Evolutionary conservation across 2,113 vertebrate genomes (phyloP).

Genomic region (Caretta caretta): DNA sequence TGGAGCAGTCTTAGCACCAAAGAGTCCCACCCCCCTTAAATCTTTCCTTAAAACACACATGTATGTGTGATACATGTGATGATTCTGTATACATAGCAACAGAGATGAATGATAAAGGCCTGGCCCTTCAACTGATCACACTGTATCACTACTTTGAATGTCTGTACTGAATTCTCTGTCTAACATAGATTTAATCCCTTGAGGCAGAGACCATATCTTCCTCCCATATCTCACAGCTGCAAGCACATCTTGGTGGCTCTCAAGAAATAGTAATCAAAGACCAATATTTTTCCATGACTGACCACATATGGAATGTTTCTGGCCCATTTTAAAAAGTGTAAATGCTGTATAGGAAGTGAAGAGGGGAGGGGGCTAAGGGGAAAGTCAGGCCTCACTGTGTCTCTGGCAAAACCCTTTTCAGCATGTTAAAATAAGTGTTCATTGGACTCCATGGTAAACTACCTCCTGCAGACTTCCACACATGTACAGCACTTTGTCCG

Average conservation of each 20-base stretch:
- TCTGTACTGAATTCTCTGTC: background rate
- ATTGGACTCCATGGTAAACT: conserved; percentile 22
- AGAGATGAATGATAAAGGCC: conserved; percentile 31
- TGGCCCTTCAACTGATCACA: conserved; percentile 28
- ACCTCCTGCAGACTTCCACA: background rate
- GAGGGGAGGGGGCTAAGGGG: conserved; percentile 13
- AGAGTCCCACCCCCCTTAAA: background rate
- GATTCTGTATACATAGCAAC: conserved; percentile 16
- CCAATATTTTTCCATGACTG: conserved; percentile 11
- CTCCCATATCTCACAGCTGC: background rate
- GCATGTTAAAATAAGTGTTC: conserved; percentile 28
- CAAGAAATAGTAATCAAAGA: conserved; percentile 42
- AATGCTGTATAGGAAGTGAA: conserved; percentile 31
- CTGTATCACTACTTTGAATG: conserved; percentile 34
- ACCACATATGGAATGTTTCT: conserved; percentile 31
- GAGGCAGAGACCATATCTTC: background rate
- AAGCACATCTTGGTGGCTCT: conserved; percentile 14
- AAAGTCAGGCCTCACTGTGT: background rate
- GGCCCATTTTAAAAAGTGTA: conserved; percentile 15
- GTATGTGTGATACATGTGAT: background rate
- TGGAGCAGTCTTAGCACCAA: background rate
- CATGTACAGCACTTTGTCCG: background rate
- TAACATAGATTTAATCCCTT: conserved; percentile 7
- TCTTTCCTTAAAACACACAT: conserved; percentile 14
- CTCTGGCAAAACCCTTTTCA: conserved; percentile 49